Evolutionary conservation across 2,888 invertebrate species (phyloP).

Genomic region (Oegoconia quadripuncta): DNA sequence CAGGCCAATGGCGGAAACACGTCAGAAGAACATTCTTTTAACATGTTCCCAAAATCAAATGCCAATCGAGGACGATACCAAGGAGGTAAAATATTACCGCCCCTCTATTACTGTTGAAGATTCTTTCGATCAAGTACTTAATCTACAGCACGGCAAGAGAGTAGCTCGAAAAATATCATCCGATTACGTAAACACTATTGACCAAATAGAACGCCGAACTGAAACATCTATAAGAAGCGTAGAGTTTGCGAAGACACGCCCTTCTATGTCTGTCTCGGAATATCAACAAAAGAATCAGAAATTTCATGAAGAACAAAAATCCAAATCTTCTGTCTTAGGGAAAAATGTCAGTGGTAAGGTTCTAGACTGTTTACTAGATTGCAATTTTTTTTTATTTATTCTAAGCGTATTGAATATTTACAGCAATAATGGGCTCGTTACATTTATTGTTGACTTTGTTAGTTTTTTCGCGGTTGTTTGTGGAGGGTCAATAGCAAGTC

Average conservation of each 20-base stretch:
- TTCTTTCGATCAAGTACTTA: conserved; percentile 41
- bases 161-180: conserved; percentile 15
- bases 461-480: too few relatives aligned
- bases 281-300: conserved; percentile 7
- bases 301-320: background rate
- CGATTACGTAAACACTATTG: conserved; percentile 3
- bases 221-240: conserved; percentile 4
- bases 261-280: conserved; percentile 3
- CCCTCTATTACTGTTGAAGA: conserved; percentile 27
- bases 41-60: conserved; percentile 32
- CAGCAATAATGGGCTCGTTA: too few relatives aligned
- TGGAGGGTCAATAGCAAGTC: too few relatives aligned
- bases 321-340: too few relatives aligned
- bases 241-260: conserved; percentile 6
- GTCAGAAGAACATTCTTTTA: conserved; percentile 34
- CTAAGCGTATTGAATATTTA: too few relatives aligned
- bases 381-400: too few relatives aligned
- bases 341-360: too few relatives aligned
- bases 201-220: background rate
- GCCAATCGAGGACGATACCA: conserved; percentile 27
- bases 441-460: too few relatives aligned
- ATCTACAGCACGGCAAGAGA: conserved; percentile 49
- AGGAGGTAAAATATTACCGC: conserved; percentile 31
- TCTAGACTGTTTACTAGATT: too few relatives aligned
- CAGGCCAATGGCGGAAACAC: conserved; percentile 34